phyloP scores from a whole-genome alignment of 2,888 invertebrate species.

The Omphaloscelis lunosa region DNA sequence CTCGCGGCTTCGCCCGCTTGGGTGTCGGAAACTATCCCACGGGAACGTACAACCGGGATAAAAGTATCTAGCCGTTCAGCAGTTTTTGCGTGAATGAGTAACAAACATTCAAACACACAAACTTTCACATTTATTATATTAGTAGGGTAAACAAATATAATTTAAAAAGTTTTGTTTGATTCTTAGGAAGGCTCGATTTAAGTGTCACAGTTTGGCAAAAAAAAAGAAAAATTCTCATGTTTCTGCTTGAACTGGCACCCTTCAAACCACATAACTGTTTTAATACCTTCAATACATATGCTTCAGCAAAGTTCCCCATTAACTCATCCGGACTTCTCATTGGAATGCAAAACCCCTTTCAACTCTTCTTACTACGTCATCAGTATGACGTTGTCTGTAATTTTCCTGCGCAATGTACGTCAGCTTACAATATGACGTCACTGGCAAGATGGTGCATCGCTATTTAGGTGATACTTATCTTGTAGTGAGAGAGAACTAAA shows the following conservation, averaged over 20 bases:
- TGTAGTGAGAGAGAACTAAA: not conserved
- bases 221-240: not conserved
- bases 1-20: too few relatives aligned
- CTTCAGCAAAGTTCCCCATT: not conserved
- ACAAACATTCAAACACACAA: too few relatives aligned
- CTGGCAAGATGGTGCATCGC: not conserved
- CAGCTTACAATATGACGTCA: constrained; percentile 42
- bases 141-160: too few relatives aligned
- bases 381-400: constrained; percentile 31
- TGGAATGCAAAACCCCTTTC: constrained; percentile 22
- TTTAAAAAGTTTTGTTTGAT: not conserved
- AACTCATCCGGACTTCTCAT: not conserved
- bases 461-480: not conserved
- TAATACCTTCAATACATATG: not conserved
- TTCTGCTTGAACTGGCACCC: not conserved
- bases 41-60: too few relatives aligned
- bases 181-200: not conserved
- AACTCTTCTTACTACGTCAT: constrained; percentile 9
- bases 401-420: constrained; percentile 34
- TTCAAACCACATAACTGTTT: not conserved
- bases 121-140: too few relatives aligned
- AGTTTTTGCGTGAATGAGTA: too few relatives aligned
- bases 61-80: too few relatives aligned
- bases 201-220: not conserved
- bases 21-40: too few relatives aligned